Evolutionary conservation across 2,797 vertebrate genomes (phyloP), one percentile per base, ranked within the genome.

Genomic region (Sitta carolinensis): DNA sequence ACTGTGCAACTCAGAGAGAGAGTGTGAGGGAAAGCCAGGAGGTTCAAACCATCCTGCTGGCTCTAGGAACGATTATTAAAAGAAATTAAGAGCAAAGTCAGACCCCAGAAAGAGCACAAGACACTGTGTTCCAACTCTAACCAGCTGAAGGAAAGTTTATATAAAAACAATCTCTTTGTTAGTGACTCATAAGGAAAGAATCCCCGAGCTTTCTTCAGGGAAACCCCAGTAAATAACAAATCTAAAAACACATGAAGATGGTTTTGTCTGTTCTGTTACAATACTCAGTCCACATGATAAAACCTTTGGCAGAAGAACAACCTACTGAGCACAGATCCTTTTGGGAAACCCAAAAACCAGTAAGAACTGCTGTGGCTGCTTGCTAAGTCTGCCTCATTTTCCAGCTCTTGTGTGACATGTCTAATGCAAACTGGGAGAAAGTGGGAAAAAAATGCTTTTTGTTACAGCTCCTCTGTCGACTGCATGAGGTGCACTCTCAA

Each of bases 161-260:
- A 97, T 87, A 96, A 97, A 98, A 98, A 98, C 93, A 97, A 97
- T 95, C 96, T 86, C 85, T 97, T 96, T 19, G 96, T 97, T 92
- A 94, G 87, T 98, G 97, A 98, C 92, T 98, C 98, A 98, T 26
- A 55, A 91, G 97, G 97, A 97, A 98, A 97, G 94, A 98, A 98
- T 98, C 72, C 85, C 80, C 63, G 68, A 96, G 97, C 95, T 97
- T 98, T 98, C 97, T 98, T 97, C 96, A 98, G 97, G 97, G 97
- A 98, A 98, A 97, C 97, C 98, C 98, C 97, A 97, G 97, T 97
- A 98, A 98, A 97, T 97, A 98, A 98, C 90, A 97, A 61, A 93
- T 96, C 93, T 96, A 94, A 97, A 96, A 97, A 97, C 92, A 96
- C 90, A 97, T 36, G 92, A 95, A 96, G 96, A 95, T 93, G 94